Conservation (phyloP, 2,797 vertebrate species). For the Tenualosa thibaudeaui region DNA sequence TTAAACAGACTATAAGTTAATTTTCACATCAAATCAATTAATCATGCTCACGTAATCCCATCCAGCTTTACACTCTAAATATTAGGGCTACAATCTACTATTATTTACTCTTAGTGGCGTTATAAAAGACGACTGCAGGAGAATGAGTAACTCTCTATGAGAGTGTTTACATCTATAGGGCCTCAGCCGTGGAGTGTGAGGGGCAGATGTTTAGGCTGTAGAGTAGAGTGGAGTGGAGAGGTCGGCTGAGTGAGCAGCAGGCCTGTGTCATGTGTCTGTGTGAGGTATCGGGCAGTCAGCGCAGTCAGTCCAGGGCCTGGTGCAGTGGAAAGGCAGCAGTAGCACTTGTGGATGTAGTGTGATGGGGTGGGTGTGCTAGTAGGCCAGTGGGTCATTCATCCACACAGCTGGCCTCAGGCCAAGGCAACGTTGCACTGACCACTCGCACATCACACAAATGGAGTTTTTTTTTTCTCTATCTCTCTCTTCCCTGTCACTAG, state of each 20-base stretch:
- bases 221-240: too few species aligned
- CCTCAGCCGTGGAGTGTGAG: neutral
- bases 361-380: neutral
- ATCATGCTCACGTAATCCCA: neutral
- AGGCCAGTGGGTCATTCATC: neutral
- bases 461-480: neutral
- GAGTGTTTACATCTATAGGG: too few species aligned
- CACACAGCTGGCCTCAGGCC: neutral
- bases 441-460: too few species aligned
- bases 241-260: neutral
- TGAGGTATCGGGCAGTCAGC: too few species aligned
- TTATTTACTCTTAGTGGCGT: too few species aligned
- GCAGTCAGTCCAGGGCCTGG: neutral
- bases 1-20: neutral
- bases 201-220: neutral
- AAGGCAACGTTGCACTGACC: neutral
- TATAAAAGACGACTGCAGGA: too few species aligned
- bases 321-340: too few species aligned
- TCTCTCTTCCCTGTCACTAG: neutral
- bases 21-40: neutral
- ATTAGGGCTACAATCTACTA: too few species aligned
- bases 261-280: neutral
- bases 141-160: too few species aligned
- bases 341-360: neutral
- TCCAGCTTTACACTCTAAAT: neutral